Base-by-base conservation (phyloP, 2,888 invertebrate genomes). In the Tenthredo notha region DNA sequence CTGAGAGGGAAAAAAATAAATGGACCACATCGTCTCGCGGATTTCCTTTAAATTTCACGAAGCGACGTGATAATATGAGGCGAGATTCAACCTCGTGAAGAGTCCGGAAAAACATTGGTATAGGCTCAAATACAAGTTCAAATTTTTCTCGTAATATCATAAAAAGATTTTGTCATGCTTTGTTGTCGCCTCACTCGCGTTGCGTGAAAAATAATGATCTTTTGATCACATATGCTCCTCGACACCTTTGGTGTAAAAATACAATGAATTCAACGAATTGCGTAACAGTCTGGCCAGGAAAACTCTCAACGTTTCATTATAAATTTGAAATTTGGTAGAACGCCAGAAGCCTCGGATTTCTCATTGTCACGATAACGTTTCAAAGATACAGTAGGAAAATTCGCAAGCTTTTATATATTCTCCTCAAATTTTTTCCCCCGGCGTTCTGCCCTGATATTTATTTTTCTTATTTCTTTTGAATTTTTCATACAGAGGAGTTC, bases 291-390 rank as follows among this genome's bases (percentile, higher is more conserved):
- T 50, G 40, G 61, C 29, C 4, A 50, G 21, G 37, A 40, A 37
- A n/a, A 29, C 37, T 61, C 21, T 61, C 80, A 10, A 37, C 25
- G 21, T 15, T 21, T 61, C 40, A 61, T 80, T 61, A 80, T 80
- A 61, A 80, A 58, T 80, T 37, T 61, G 12, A 80, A 61, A 37
- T 61, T 80, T 80, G 80, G 80, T 61, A 61, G 12, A 37, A 61
- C 25, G 58, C 61, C 80, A 80, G 40, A 25, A 80, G n/a, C 61
- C 61, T 37, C n/a, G 12, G 33, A 80, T n/a, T 15, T 80, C 25
- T 80, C 80, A 58, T 80, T 80, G 80, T 80, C 80, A 58, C 58
- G 78, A 80, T 80, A 61, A 80, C 58, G 58, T 61, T 67, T 67
- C 67, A 33, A 2, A 33, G 33, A 50, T 6, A 33, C 21, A n/a